These are phyloP conservation scores for Cygnus buccinator DNA, from an alignment of 2,113 vertebrate genomes.

Conservation along the genomic window DNA sequence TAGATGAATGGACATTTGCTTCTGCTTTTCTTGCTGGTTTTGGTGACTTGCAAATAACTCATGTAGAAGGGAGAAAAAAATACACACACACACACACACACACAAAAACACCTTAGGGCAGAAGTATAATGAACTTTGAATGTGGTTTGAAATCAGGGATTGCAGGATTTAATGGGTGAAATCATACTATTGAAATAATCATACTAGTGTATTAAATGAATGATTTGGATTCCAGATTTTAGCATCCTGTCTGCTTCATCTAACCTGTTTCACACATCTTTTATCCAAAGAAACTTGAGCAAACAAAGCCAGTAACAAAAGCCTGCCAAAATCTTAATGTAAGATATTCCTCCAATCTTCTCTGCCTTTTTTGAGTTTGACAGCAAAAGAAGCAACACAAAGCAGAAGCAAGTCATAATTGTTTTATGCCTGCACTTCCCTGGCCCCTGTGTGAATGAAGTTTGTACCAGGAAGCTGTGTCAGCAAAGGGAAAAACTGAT, in stretches of 20 bases:
- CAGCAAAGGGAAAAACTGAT: constrained; percentile 32
- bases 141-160: background rate
- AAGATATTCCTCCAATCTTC: background rate
- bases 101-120: background rate
- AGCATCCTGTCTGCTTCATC: background rate
- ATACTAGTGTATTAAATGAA: background rate
- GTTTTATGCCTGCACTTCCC: background rate
- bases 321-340: background rate
- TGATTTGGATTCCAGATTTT: background rate
- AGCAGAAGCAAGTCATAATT: background rate
- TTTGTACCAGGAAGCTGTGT: background rate
- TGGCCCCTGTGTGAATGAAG: background rate
- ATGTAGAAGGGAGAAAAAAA: background rate
- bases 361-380: background rate
- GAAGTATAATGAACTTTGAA: background rate
- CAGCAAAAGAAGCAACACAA: background rate
- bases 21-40: background rate
- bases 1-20: background rate
- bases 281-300: background rate
- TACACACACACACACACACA: no score
- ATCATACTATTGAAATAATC: background rate
- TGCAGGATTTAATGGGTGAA: background rate
- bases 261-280: background rate
- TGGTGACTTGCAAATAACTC: background rate
- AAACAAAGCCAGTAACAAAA: background rate